These are phyloP conservation scores for Rhynchopsitta pachyrhyncha DNA, from an alignment of 2,113 vertebrate species.

Conservation along the genomic window DNA sequence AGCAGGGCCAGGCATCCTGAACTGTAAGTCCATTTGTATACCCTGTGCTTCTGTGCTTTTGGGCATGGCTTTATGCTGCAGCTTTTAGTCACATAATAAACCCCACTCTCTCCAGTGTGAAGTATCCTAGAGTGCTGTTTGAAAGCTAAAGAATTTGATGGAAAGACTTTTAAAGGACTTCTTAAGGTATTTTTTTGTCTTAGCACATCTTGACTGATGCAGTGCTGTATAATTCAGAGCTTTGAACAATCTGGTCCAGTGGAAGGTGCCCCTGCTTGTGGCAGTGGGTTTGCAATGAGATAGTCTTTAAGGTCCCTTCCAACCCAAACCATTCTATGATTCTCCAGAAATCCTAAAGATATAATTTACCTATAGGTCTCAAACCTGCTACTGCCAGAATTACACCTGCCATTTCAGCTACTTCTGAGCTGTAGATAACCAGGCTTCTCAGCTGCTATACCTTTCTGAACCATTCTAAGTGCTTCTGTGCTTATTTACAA, in stretches of 20 bases:
- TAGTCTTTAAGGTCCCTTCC: neutral
- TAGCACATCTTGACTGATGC: neutral
- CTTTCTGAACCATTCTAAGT: neutral
- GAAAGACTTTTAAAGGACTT: neutral
- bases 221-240: neutral
- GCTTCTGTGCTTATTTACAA: accelerated
- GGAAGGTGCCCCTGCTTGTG: neutral
- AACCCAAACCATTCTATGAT: neutral
- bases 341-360: neutral
- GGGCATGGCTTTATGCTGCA: neutral
- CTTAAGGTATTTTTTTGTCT: neutral
- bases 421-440: neutral
- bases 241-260: neutral
- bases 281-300: neutral
- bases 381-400: neutral
- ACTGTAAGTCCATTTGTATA: accelerated
- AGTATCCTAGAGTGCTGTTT: neutral
- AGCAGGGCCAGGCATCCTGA: neutral
- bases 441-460: neutral
- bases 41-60: neutral
- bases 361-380: neutral
- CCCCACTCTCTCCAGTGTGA: neutral
- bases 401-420: neutral
- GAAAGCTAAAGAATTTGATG: neutral
- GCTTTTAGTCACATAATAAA: neutral